Evolutionary conservation across 2,113 vertebrate species (phyloP).

Genomic region (Xenus cinereus): DNA sequence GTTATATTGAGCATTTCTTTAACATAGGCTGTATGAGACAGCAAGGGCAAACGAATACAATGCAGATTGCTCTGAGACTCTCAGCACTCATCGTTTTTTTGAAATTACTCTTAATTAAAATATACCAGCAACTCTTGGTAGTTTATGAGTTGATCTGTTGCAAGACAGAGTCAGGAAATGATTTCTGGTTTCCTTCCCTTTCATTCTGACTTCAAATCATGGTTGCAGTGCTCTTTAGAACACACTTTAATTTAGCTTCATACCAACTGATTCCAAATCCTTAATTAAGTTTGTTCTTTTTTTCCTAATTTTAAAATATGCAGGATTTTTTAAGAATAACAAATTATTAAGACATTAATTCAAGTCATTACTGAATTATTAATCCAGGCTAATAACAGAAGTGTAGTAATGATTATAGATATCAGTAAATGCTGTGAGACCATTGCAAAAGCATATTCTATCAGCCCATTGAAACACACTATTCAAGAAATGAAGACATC

Average conservation of each 20-base stretch:
- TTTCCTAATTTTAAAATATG: not conserved
- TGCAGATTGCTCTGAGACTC: not conserved
- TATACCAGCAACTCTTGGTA: not conserved
- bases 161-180: not conserved
- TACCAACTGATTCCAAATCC: not conserved
- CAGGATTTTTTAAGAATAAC: not conserved
- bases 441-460: not conserved
- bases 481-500: not conserved
- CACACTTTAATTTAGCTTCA: not conserved
- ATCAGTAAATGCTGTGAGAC: not conserved
- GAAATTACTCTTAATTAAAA: not conserved
- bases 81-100: not conserved
- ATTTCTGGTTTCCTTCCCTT: not conserved
- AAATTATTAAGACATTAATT: slow-evolving; percentile 3
- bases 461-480: not conserved
- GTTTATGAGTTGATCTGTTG: not conserved
- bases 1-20: not conserved
- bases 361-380: slow-evolving; percentile 18
- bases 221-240: not conserved
- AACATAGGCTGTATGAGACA: not conserved
- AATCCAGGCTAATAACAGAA: not conserved
- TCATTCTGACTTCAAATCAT: not conserved
- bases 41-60: not conserved
- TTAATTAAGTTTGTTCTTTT: not conserved
- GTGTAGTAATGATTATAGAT: not conserved